These are phyloP conservation scores for Oncopodura yosiiana DNA, from an alignment of 1,140 invertebrate species.

Conservation along the genomic window DNA sequence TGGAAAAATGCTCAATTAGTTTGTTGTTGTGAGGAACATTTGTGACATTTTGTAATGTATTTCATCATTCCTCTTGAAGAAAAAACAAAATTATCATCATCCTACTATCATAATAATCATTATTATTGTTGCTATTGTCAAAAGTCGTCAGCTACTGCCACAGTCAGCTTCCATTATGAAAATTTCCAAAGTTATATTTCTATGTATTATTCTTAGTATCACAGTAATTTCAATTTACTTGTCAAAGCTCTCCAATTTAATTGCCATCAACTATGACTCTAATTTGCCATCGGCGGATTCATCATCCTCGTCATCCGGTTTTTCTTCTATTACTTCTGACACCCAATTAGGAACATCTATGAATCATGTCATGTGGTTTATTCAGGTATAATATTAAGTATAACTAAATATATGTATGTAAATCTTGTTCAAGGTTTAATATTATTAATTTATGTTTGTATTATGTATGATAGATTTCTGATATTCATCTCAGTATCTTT, in stretches of 20 bases:
- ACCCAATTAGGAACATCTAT: constrained; percentile 46
- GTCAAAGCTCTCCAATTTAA: constrained; percentile 47
- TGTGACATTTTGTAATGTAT: too few relatives aligned
- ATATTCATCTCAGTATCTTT: constrained; percentile 82
- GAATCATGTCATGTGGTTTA: constrained; percentile 60
- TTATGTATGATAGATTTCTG: constrained; percentile 55
- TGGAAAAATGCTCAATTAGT: too few relatives aligned
- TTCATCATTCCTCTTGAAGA: too few relatives aligned
- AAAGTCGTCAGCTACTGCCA: too few relatives aligned
- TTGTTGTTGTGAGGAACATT: too few relatives aligned
- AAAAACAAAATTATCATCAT: too few relatives aligned
- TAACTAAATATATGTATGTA: neutral
- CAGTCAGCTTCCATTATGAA: too few relatives aligned
- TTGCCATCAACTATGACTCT: constrained; percentile 41
- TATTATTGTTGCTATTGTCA: too few relatives aligned
- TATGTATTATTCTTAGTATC: neutral
- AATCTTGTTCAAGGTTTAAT: constrained; percentile 18
- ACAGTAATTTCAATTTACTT: constrained; percentile 44
- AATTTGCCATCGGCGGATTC: constrained; percentile 27
- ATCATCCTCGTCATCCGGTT: constrained; percentile 28
- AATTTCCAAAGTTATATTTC: too few relatives aligned
- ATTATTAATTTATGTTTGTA: constrained; percentile 8
- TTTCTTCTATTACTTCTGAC: constrained; percentile 43
- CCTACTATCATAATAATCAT: too few relatives aligned
- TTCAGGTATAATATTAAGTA: constrained; percentile 51